Evolutionary conservation across 35 echinoderm and acorn worm genomes (phyloP), one percentile per base, ranked within the genome.

Genomic region (Eucidaris tribuloides): DNA sequence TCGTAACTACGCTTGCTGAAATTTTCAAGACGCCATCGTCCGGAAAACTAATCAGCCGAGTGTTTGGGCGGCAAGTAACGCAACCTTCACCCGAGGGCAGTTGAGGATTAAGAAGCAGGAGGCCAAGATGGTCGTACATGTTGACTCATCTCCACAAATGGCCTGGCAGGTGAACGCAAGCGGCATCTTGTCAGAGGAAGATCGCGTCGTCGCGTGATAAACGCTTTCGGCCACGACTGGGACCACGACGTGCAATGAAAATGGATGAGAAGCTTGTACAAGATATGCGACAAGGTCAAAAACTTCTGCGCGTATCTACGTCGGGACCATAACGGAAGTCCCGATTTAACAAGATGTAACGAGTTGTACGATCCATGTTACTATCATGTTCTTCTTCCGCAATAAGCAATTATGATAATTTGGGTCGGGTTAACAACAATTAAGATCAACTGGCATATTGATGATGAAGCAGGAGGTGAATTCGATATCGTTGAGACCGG

Each of bases 311-410:
- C 83, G 6, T 39, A 87, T n/a, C 27, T 96, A 90, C 79, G 58
- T 96, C 2, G 93, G 90, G 4, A 88, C 90, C 50, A 90, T 96
- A n/a, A n/a, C 44, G 61, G 89, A 42, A 88, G 90, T 5, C 93
- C 93, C 1, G 93, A 96, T 58, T 96, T 96, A 96, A 96, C 83
- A 96, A 96, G 70, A 96, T 96, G 93, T 96, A 96, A 34, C 87
- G 91, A 46, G n/a, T 79, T 96, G 77, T 96, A 96, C 83, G 93
- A 96, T 42, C 93, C 93, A 13, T 96, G 93, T 57, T 90, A 87
- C 24, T 52, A n/a, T 62, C 2, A 96, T 96, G 93, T 96, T 96
- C 46, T 96, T 96, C 78, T 96, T 86, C 71, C 42, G 93, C 29
- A 96, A 96, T 74, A 96, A 96, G 46, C 90, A 39, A 96, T 96